Conservation (phyloP, 2,113 vertebrate species). For the Amia ocellicauda region DNA sequence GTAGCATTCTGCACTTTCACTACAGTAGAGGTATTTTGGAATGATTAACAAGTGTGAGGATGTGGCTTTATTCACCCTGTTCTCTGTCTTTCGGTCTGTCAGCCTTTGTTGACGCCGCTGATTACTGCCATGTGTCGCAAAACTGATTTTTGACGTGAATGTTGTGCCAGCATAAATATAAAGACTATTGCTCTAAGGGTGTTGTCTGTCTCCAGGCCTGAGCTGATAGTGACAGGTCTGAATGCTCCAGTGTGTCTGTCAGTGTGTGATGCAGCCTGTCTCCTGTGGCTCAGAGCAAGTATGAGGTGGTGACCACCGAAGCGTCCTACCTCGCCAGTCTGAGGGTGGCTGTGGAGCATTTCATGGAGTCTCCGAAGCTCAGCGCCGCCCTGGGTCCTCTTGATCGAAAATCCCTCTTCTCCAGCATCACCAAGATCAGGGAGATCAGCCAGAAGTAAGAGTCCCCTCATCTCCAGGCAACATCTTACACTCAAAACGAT, state of each 20-base stretch:
- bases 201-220: background rate
- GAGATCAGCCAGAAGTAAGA: slow-evolving; percentile 33
- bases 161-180: background rate
- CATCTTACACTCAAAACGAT: too few species aligned
- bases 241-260: background rate
- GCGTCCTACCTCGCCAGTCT: slow-evolving; percentile 29
- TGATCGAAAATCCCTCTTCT: slow-evolving; percentile 31
- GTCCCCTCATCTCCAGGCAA: too few species aligned
- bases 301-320: slow-evolving; percentile 33
- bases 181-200: too few species aligned
- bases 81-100: background rate
- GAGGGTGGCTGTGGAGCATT: slow-evolving; percentile 27
- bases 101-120: background rate
- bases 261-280: background rate
- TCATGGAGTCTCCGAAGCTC: slow-evolving; percentile 27
- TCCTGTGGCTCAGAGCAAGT: slow-evolving; percentile 26
- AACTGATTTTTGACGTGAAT: background rate
- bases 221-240: background rate
- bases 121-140: background rate
- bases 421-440: slow-evolving; percentile 26
- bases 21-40: too few species aligned
- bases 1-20: background rate
- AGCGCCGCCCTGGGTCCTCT: slow-evolving; percentile 7
- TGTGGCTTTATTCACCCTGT: too few species aligned
- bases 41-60: too few species aligned